These are phyloP conservation scores for Cichladusa arquata DNA, from an alignment of 2,113 vertebrate species.

Conservation along the genomic window DNA sequence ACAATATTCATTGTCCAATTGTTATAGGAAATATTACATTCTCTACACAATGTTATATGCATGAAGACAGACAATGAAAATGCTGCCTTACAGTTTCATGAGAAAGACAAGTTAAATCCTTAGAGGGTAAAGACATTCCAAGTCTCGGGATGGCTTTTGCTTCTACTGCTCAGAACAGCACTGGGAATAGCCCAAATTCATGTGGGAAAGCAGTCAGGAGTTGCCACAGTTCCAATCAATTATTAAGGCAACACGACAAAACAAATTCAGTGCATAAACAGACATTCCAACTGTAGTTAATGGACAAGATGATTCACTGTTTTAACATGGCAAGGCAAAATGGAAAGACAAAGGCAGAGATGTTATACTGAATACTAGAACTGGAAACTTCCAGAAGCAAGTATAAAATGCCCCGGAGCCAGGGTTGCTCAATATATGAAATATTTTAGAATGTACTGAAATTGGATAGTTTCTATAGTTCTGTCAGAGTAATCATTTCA, in stretches of 20 bases:
- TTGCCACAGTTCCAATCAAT: conserved; percentile 51
- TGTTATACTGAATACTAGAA: background rate
- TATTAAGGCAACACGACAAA: conserved; percentile 56
- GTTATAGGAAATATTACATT: background rate
- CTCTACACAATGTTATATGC: background rate
- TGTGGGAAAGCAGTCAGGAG: conserved; percentile 53
- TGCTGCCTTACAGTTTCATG: background rate
- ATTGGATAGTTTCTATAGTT: background rate
- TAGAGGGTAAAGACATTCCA: background rate
- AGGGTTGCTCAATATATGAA: conserved; percentile 26
- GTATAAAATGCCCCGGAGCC: background rate
- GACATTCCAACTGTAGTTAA: conserved; percentile 61
- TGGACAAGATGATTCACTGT: conserved; percentile 67
- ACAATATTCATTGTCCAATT: background rate
- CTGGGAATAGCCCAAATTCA: conserved; percentile 4
- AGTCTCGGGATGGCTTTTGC: background rate
- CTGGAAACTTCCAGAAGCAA: conserved; percentile 54
- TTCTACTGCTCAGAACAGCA: conserved; percentile 27
- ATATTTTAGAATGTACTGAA: conserved; percentile 40
- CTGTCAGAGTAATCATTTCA: conserved; percentile 56
- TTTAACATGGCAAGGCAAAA: conserved; percentile 47
- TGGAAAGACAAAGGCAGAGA: conserved; percentile 44
- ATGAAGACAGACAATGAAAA: background rate
- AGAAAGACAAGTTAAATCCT: background rate
- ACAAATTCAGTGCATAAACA: conserved; percentile 53